These are phyloP conservation scores for Harpalus rufipes DNA, from an alignment of 2,888 invertebrate species.

Conservation along the genomic window DNA sequence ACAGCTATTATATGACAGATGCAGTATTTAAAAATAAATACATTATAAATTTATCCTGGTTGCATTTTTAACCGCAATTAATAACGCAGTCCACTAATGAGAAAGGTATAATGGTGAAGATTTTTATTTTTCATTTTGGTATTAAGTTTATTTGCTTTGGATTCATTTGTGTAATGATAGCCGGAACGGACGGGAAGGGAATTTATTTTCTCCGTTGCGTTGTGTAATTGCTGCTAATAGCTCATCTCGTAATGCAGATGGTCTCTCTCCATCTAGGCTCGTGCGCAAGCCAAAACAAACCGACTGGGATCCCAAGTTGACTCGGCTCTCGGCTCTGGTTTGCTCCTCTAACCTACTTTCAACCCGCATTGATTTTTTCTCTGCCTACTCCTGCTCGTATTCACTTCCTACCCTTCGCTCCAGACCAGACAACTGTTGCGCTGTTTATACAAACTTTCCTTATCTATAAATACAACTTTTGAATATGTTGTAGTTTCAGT, in stretches of 20 bases:
- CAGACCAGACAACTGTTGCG: conserved; percentile 18
- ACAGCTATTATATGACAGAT: too few species aligned
- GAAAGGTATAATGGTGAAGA: neutral
- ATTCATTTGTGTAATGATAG: neutral
- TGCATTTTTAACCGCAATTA: neutral
- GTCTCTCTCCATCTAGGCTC: conserved; percentile 6
- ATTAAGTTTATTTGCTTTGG: conserved; percentile 6
- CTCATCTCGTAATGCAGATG: conserved; percentile 63
- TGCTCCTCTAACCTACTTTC: conserved; percentile 26
- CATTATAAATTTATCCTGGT: too few species aligned
- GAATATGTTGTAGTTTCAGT: neutral
- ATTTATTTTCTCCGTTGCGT: conserved; percentile 8
- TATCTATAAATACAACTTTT: conserved; percentile 1
- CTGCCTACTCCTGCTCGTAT: neutral
- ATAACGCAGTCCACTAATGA: neutral
- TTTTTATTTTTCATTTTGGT: neutral
- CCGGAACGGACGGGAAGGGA: neutral
- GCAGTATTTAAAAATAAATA: too few species aligned
- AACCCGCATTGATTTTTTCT: conserved; percentile 27
- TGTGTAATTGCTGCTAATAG: conserved; percentile 63
- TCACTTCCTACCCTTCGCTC: too few species aligned
- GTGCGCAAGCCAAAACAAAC: neutral
- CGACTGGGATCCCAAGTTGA: neutral
- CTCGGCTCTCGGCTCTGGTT: neutral
- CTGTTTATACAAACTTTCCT: neutral